Conservation (phyloP, 2,113 vertebrate species). For the Pseudolaguvia tuberculata region DNA sequence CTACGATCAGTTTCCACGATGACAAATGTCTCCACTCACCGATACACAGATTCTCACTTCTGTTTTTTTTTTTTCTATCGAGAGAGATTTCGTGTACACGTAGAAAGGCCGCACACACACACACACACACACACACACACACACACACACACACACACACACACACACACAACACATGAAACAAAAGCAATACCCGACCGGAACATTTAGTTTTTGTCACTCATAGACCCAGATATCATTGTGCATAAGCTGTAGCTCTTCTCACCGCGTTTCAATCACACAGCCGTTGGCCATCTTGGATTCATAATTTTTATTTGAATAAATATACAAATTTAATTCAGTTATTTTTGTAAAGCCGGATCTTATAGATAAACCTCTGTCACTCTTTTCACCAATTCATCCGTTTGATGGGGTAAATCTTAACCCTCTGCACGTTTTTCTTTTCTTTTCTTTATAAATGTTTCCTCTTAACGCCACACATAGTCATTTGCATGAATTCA, state of each 20-base stretch:
- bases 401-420: conserved; percentile 35
- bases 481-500: conserved; percentile 65
- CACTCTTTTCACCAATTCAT: conserved; percentile 43
- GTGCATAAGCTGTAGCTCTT: conserved; percentile 48
- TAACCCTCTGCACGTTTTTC: conserved; percentile 21
- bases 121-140: conserved; percentile 45
- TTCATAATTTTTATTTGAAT: conserved; percentile 42
- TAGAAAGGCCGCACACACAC: conserved; percentile 41
- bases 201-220: conserved; percentile 43
- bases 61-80: conserved; percentile 25
- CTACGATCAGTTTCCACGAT: conserved; percentile 40
- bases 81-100: neutral
- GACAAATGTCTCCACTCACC: neutral
- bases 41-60: conserved; percentile 21
- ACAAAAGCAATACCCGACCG: conserved; percentile 62
- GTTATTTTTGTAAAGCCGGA: conserved; percentile 68
- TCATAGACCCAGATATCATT: conserved; percentile 18
- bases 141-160: conserved; percentile 31
- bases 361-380: conserved; percentile 51
- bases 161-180: conserved; percentile 37
- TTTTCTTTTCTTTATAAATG: neutral
- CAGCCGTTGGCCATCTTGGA: conserved; percentile 43
- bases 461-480: conserved; percentile 26
- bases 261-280: conserved; percentile 43
- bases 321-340: conserved; percentile 58